Conservation (phyloP, 1,140 invertebrate species). For the Lasioglossum baleicum region DNA sequence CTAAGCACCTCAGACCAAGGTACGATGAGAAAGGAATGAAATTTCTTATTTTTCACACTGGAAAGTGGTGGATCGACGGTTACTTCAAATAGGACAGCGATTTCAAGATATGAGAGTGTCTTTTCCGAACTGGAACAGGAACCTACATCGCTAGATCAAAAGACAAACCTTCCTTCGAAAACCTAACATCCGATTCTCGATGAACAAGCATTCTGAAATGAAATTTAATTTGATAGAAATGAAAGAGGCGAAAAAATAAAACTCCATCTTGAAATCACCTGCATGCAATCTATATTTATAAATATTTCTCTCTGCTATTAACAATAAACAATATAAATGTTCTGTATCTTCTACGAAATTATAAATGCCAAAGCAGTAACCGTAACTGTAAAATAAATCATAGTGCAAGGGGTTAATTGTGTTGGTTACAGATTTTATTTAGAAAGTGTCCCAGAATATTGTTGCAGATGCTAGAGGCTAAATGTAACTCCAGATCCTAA, state of each 20-base stretch:
- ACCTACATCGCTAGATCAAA: background rate
- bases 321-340: too few relatives aligned
- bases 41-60: background rate
- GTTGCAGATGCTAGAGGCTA: background rate
- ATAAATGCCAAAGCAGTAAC: too few relatives aligned
- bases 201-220: background rate
- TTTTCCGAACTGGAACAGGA: background rate
- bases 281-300: background rate
- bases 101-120: background rate
- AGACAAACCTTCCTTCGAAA: background rate
- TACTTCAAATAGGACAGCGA: constrained; percentile 1
- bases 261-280: background rate
- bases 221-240: background rate
- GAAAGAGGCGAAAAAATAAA: background rate
- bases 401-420: background rate
- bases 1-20: background rate
- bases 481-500: background rate
- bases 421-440: background rate
- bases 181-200: background rate
- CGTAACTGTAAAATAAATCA: too few relatives aligned
- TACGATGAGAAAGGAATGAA: background rate
- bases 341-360: too few relatives aligned
- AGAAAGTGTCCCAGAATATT: background rate
- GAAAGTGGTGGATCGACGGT: background rate
- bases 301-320: background rate